Base-by-base conservation (phyloP, 2,113 vertebrate species). In the Nycticorax nycticorax region DNA sequence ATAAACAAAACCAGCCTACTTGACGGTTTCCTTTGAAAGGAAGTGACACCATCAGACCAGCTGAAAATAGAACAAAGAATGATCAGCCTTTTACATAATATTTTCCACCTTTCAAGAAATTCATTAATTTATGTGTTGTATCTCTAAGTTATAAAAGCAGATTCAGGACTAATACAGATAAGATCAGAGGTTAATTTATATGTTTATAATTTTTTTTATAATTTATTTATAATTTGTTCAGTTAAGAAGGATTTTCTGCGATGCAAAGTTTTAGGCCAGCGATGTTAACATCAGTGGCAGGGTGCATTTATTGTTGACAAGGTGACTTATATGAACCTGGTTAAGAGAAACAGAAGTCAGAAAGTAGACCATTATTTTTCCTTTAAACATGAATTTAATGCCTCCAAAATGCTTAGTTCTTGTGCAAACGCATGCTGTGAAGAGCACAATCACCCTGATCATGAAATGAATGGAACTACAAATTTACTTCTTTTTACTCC, bases 1-100 rank as follows among this genome's bases (percentile, higher is more conserved):
- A 47, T 66, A 91, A 95, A 88, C 56, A 89, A 91, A 92, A 88
- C 45, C 67, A 94, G 62, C 27, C 45, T 93, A 30, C 53, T 87
- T 75, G 53, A 80, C 45, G 75, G 64, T 87, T 95, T 89, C 87
- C 71, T 85, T 87, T 80, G 48, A 82, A 68, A 92, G 73, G 62
- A 91, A 85, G 43, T 68, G 39, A 96, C 32, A 89, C 74, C 86
- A 85, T 82, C 57, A 91, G 53, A 59, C 50, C 33, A 89, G 41
- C 62, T 87, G 75, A 87, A 94, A 87, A 78, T 26, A 78, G 73
- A 87, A 71, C 37, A 87, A 88, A 62, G 60, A 80, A 55, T 19
- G 16, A 57, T 79, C 39, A n/a, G 27, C 28, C 27, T 75, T 87
- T 43, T 60, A 80, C 64, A 15, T 68, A 85, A 66, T 57, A 55